Conservation (phyloP, 2,888 invertebrate genomes). For the Archaeoteleia sp. region DNA sequence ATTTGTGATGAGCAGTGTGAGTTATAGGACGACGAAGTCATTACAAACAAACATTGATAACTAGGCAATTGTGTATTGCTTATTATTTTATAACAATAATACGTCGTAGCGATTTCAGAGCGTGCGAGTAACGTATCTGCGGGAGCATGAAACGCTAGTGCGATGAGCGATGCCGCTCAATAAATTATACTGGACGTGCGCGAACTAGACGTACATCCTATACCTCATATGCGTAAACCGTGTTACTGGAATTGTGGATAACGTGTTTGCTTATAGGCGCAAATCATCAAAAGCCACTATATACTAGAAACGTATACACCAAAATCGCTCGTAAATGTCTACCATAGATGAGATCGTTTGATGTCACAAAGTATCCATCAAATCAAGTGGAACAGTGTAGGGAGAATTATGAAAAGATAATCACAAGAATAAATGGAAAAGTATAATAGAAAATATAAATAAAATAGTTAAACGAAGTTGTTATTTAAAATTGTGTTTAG, state of each 20-base stretch:
- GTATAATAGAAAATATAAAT: no score
- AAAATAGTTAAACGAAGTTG: no score
- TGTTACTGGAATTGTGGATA: slow-evolving; percentile 1
- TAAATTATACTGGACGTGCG: slow-evolving; percentile 1
- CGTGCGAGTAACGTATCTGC: not conserved
- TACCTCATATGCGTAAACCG: not conserved
- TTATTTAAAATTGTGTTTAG: no score
- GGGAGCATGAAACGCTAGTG: not conserved
- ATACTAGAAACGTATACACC: not conserved
- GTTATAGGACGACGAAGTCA: not conserved
- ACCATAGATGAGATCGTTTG: not conserved
- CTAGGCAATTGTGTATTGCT: not conserved
- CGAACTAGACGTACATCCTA: not conserved
- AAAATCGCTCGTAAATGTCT: slow-evolving; percentile 3
- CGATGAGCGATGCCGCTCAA: slow-evolving; percentile 2
- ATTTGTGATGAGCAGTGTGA: not conserved
- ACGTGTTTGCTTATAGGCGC: not conserved
- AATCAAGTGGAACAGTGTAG: not conserved
- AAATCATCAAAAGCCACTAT: not conserved
- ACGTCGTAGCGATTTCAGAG: not conserved
- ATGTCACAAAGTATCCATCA: slow-evolving; percentile 1
- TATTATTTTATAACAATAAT: slow-evolving; percentile 3
- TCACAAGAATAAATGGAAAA: no score
- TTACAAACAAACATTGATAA: not conserved
- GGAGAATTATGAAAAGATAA: no score